These are phyloP conservation scores for Aphelinus certus DNA, from an alignment of 1,140 invertebrate species.

Conservation along the genomic window DNA sequence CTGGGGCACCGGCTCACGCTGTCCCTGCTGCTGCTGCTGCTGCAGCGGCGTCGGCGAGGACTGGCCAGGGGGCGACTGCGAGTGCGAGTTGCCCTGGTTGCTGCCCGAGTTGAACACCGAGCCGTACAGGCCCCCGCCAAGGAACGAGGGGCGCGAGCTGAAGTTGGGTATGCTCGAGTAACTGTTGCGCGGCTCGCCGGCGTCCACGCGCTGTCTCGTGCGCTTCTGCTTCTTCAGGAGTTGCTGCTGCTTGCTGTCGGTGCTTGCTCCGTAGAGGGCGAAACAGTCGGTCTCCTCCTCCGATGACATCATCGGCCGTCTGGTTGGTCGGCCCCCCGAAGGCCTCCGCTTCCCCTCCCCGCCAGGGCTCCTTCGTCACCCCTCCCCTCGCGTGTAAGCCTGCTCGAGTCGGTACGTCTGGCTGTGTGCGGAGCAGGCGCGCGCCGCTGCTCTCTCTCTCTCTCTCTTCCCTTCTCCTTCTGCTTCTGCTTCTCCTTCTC, in stretches of 20 bases:
- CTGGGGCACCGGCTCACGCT: not conserved
- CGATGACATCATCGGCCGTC: constrained; percentile 90
- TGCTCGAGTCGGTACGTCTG: not conserved
- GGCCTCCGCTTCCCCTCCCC: constrained; percentile 65
- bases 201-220: constrained; percentile 93
- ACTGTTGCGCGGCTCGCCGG: constrained; percentile 91
- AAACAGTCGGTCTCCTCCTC: constrained; percentile 90
- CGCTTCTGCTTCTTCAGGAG: constrained; percentile 89
- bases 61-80: constrained; percentile 30
- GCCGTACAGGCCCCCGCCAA: constrained; percentile 83
- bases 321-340: constrained; percentile 67
- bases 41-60: not conserved
- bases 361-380: constrained; percentile 65
- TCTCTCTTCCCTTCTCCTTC: constrained; percentile 34
- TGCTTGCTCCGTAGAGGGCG: constrained; percentile 83
- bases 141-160: constrained; percentile 84
- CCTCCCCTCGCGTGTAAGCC: constrained; percentile 56
- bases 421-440: constrained; percentile 11
- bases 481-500: constrained; percentile 19
- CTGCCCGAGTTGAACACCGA: constrained; percentile 71
- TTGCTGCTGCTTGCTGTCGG: constrained; percentile 70
- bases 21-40: constrained; percentile 36
- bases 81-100: constrained; percentile 14
- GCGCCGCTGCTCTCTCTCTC: constrained; percentile 31
- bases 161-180: constrained; percentile 89